These are phyloP conservation scores for Drosophila paucipuncta DNA, from an alignment of 2,888 invertebrate genomes.

Conservation along the genomic window DNA sequence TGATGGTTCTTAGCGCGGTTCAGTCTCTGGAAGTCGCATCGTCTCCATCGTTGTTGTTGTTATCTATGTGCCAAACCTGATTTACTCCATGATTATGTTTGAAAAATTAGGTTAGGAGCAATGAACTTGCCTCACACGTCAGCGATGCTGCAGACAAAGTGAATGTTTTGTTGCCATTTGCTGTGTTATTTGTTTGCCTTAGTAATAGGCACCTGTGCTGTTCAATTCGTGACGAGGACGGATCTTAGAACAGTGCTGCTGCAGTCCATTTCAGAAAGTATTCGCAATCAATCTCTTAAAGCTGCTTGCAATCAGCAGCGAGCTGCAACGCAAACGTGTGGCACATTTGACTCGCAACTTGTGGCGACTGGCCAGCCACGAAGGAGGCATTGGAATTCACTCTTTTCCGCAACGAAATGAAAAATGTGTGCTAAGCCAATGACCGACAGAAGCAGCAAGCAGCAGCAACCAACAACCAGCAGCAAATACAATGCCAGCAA, in stretches of 20 bases:
- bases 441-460: constrained; percentile 82
- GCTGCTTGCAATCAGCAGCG: constrained; percentile 32
- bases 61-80: constrained; percentile 78
- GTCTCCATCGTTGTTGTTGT: constrained; percentile 48
- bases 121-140: constrained; percentile 81
- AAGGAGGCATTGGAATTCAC: constrained; percentile 76
- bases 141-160: constrained; percentile 67
- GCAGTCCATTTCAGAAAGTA: constrained; percentile 36
- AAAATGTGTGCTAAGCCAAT: constrained; percentile 85
- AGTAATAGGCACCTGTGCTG: constrained; percentile 72
- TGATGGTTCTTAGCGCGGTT: constrained; percentile 54
- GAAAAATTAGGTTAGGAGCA: constrained; percentile 85
- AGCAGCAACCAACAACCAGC: constrained; percentile 36
- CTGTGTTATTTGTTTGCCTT: constrained; percentile 59
- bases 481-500: constrained; percentile 20
- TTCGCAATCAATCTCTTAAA: constrained; percentile 55
- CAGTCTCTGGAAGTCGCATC: constrained; percentile 49
- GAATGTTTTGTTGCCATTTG: constrained; percentile 59
- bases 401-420: constrained; percentile 83
- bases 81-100: constrained; percentile 82
- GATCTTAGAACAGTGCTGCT: constrained; percentile 42
- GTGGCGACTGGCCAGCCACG: constrained; percentile 46
- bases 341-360: constrained; percentile 42
- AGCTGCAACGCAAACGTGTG: constrained; percentile 38
- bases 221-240: constrained; percentile 44